These are phyloP conservation scores for Pheosia tremula DNA, from an alignment of 2,888 invertebrate genomes.

Conservation along the genomic window DNA sequence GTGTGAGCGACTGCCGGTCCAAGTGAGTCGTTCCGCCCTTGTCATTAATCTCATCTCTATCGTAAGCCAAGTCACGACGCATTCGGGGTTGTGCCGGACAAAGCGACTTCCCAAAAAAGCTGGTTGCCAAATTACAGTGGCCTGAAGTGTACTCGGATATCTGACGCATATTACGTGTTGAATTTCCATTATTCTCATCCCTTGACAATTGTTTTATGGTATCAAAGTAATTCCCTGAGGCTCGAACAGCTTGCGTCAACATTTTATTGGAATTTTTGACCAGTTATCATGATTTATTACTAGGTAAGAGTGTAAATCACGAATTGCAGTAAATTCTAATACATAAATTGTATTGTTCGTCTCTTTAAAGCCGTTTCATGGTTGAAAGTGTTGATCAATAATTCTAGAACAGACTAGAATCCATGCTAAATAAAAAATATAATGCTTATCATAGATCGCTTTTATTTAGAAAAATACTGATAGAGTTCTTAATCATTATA, in stretches of 20 bases:
- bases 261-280: slow-evolving; percentile 27
- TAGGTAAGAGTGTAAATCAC: slow-evolving; percentile 23
- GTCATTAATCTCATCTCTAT: slow-evolving; percentile 79
- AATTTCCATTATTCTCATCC: slow-evolving; percentile 38
- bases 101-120: slow-evolving; percentile 57
- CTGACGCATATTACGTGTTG: slow-evolving; percentile 28
- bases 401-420: too few species aligned
- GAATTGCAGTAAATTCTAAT: slow-evolving; percentile 3
- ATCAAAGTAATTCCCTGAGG: slow-evolving; percentile 32
- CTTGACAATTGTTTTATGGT: slow-evolving; percentile 38
- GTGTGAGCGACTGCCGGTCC: slow-evolving; percentile 52
- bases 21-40: slow-evolving; percentile 58
- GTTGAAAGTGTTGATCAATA: not conserved
- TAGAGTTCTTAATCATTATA: too few species aligned
- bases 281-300: slow-evolving; percentile 31
- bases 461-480: too few species aligned
- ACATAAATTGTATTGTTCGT: not conserved
- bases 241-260: slow-evolving; percentile 33
- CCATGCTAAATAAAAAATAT: too few species aligned
- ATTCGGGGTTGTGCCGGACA: slow-evolving; percentile 43
- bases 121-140: slow-evolving; percentile 57
- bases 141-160: slow-evolving; percentile 44
- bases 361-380: not conserved
- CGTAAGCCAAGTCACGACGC: slow-evolving; percentile 68
- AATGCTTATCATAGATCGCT: too few species aligned